Base-by-base conservation (phyloP, 2,888 invertebrate genomes). In the Hesperia comma region DNA sequence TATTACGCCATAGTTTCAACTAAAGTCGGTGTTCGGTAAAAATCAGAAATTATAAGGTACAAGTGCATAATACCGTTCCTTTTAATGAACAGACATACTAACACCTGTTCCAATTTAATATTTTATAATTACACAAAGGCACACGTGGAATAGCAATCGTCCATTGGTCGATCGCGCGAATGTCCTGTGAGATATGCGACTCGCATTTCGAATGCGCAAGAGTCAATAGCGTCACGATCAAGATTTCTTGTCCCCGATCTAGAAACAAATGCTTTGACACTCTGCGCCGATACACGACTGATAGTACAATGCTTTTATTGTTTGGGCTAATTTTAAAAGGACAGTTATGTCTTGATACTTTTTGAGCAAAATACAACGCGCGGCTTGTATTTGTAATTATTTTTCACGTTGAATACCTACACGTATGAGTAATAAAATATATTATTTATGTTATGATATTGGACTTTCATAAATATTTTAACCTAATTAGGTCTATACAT, bases 221-320 rank as follows among this genome's bases (percentile, higher is more conserved):
- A 70, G 75, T 71, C 74, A 77, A 72, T 70, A 73, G 72, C 77
- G 78, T 74, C 74, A 79, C 75, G 77, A 86, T 86, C 84, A 83
- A 85, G 87, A 88, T 88, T 83, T 83, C 82, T 85, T 82, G 86
- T 82, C 82, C 87, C 84, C 85, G 87, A 86, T 88, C 87, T 83
- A 86, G 79, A 86, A 89, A 88, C 90, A 89, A 90, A 89, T 90
- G 90, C 82, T 79, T 70, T 70, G 70, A 72, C 76, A 74, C 74
- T 72, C 70, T 68, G 71, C 66, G 53, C 68, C 58, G 69, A 71
- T 67, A 70, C 63, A 67, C 71, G 67, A 68, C 64, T 68, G 68
- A 72, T 69, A 55, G 63, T 14, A 55, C 55, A 68, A 57, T 40
- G 67, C 67, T 68, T 63, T 32, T 60, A 60, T 60, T 53, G n/a